Base-by-base conservation (phyloP, 1,140 invertebrate genomes). In the Reticulitermes speratus region DNA sequence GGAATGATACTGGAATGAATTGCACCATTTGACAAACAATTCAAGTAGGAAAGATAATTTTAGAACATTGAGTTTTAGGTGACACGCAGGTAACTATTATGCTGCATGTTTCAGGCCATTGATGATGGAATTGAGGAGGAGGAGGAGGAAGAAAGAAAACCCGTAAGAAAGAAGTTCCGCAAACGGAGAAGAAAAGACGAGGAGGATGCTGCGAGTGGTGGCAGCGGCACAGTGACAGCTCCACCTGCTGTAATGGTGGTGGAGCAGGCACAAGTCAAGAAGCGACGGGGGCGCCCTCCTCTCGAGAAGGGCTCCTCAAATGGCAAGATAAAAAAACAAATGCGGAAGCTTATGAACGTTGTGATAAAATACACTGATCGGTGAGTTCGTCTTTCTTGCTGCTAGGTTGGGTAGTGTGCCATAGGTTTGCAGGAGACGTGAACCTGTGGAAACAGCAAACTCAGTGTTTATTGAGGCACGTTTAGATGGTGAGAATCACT, bases 331-430 rank as follows among this genome's bases (percentile, higher is more conserved):
- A 89, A 89, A 82, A 82, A 90, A 85, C 90, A 92, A 88, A 92
- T 94, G 90, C 93, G 92, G 87, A 93, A 93, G 87, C 88, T 94
- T 0, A 90, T 93, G 69, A 90, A 93, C 87, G 90, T 93, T 86
- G 92, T 94, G 11, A 90, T 93, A 25, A 91, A 92, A 84, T 94
- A 94, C 87, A 92, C 91, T 88, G 93, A 94, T 88, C 90, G 90
- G 91, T 92, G 87, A 87, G 45, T 81, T 30, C 48, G 5, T 55
- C 3, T 38, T 8, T 83, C 0, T 83, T 83, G 44, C 25, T 81
- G 75, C 21, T n/a, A 30, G 75, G 25, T 12, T 81, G 9, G 25
- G 25, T 38, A n/a, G 11, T 12, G 32, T 81, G 32, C 9, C 9
- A 8, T 81, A 30, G 75, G 32, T 12, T 81, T 14, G 0, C 23